phyloP scores from a whole-genome alignment of 2,797 vertebrate species.

The Scleropages formosus region DNA sequence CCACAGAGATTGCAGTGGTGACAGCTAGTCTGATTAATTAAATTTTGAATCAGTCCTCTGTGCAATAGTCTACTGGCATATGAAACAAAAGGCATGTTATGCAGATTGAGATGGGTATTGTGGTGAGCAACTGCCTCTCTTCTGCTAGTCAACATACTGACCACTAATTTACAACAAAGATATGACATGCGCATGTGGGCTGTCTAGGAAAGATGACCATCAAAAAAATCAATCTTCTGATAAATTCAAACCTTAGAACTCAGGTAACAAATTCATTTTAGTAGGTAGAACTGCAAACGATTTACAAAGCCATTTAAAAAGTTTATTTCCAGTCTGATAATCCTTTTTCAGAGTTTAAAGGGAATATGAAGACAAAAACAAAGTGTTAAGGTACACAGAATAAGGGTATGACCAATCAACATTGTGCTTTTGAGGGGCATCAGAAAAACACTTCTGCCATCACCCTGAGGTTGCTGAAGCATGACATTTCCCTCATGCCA shows the following conservation, averaged over 20 bases:
- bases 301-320: neutral
- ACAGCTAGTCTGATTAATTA: slow-evolving; percentile 13
- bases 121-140: neutral
- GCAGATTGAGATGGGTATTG: neutral
- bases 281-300: neutral
- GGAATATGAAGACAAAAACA: neutral
- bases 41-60: neutral
- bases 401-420: neutral
- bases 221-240: neutral
- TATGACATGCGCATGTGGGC: neutral
- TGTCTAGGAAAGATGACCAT: neutral
- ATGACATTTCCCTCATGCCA: neutral
- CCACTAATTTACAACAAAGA: neutral
- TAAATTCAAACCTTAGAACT: neutral
- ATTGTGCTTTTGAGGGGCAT: slow-evolving; percentile 11
- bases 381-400: neutral
- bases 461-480: neutral
- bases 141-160: neutral
- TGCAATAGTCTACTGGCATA: neutral
- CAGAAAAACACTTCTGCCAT: slow-evolving; percentile 17
- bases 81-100: neutral
- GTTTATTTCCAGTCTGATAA: neutral
- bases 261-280: neutral
- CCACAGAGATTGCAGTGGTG: neutral
- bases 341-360: neutral